A percentile compares a stretch with the other conserved stretches of the same genome.
Conservation (phyloP, 2,888 invertebrate species). For the Blastobasis lacticolella region DNA sequence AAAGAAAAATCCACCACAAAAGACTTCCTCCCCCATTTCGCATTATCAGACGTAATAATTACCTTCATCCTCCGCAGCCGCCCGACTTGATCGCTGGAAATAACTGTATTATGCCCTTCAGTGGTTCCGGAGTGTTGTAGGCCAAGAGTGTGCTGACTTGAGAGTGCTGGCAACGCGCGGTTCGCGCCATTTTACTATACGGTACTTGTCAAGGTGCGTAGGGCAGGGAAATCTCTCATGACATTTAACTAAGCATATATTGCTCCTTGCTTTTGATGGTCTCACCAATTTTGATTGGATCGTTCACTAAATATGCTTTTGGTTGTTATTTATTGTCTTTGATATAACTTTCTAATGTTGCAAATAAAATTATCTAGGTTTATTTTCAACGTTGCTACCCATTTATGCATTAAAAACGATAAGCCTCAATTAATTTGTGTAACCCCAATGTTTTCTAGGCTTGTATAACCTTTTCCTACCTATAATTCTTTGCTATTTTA, state of each 20-base stretch:
- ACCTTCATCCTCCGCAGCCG: conserved; percentile 37
- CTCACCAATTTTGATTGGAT: conserved; percentile 1
- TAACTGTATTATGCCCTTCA: conserved; percentile 72
- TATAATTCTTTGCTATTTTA: too few species aligned
- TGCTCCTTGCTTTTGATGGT: conserved; percentile 30
- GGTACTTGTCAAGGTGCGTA: conserved; percentile 66
- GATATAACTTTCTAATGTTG: too few species aligned
- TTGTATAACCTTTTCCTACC: too few species aligned
- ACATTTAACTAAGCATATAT: conserved; percentile 69
- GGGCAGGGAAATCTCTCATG: conserved; percentile 72
- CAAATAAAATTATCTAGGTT: too few species aligned
- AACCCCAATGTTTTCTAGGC: too few species aligned
- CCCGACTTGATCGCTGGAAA: conserved; percentile 47
- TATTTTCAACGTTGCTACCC: too few species aligned
- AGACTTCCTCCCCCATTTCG: conserved; percentile 28
- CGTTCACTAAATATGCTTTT: too few species aligned
- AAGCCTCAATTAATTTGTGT: too few species aligned
- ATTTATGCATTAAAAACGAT: too few species aligned
- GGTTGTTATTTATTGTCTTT: too few species aligned
- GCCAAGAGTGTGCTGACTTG: conserved; percentile 64
- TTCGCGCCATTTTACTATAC: conserved; percentile 6
- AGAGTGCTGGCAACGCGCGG: conserved; percentile 4
- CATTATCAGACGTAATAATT: conserved; percentile 24
- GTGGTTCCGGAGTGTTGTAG: conserved; percentile 68
- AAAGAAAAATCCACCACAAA: background rate